phyloP scores from a whole-genome alignment of 2,113 vertebrate species.

The Phoenicopterus ruber region DNA sequence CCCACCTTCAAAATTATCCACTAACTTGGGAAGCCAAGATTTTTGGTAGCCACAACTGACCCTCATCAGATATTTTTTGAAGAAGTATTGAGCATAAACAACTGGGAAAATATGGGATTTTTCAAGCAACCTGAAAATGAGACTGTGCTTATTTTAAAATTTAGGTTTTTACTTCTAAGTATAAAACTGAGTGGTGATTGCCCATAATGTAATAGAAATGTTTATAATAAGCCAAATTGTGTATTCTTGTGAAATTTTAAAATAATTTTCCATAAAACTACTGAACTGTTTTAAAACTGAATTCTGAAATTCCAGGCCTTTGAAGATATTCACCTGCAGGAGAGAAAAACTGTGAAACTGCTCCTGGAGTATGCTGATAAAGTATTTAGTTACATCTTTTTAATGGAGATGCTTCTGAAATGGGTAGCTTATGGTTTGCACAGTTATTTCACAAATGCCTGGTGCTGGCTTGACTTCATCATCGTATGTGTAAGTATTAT shows the following conservation, averaged over 20 bases:
- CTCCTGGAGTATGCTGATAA: conserved; percentile 85
- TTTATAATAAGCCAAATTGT: background rate
- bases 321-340: conserved; percentile 87
- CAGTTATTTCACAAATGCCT: conserved; percentile 93
- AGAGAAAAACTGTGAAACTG: conserved; percentile 68
- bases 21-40: background rate
- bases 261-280: background rate
- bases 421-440: conserved; percentile 93
- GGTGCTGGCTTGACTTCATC: conserved; percentile 95
- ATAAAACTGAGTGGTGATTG: background rate
- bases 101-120: background rate
- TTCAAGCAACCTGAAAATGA: background rate
- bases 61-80: background rate
- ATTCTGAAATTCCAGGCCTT: conserved; percentile 81
- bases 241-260: background rate
- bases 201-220: background rate
- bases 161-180: background rate
- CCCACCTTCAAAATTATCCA: background rate
- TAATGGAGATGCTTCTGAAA: conserved; percentile 91
- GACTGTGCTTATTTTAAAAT: background rate
- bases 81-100: background rate
- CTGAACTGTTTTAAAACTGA: background rate
- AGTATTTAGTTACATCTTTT: conserved; percentile 92
- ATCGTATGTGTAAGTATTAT: conserved; percentile 84
- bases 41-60: background rate